phyloP scores from a whole-genome alignment of 2,888 invertebrate genomes.

The Euplexia lucipara region DNA sequence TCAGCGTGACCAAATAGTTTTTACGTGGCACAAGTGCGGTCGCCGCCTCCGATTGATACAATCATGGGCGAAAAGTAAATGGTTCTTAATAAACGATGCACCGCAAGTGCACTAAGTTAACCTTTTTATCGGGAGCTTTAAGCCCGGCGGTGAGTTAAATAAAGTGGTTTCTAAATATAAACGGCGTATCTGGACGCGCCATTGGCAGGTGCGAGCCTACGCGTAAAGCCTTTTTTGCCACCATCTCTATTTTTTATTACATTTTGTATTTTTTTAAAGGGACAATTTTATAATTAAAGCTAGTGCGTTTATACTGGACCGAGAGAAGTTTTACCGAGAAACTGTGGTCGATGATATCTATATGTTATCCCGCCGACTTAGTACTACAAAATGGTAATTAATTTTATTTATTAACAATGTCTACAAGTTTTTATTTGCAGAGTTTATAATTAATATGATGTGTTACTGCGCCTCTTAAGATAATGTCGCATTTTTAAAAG shows the following conservation, averaged over 20 bases:
- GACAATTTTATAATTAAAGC: conserved; percentile 89
- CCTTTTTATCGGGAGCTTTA: conserved; percentile 87
- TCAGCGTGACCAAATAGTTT: conserved; percentile 68
- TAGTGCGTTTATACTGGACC: conserved; percentile 79
- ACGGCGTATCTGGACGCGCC: conserved; percentile 87
- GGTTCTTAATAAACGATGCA: conserved; percentile 86
- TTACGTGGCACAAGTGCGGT: conserved; percentile 68
- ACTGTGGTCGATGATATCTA: conserved; percentile 78
- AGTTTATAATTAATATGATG: conserved; percentile 63
- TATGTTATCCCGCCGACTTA: conserved; percentile 73
- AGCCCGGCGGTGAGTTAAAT: conserved; percentile 88
- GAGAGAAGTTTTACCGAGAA: conserved; percentile 80
- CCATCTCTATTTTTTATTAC: conserved; percentile 76
- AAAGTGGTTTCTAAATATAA: conserved; percentile 91
- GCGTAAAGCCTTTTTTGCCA: conserved; percentile 82
- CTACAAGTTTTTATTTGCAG: conserved; percentile 51
- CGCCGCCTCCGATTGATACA: conserved; percentile 83
- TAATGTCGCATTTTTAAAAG: conserved; percentile 54
- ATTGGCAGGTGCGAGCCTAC: conserved; percentile 89
- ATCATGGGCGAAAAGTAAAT: conserved; percentile 88
- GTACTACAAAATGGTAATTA: conserved; percentile 75
- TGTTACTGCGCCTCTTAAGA: conserved; percentile 53
- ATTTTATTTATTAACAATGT: conserved; percentile 70
- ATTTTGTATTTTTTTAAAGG: conserved; percentile 79
- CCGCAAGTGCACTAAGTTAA: conserved; percentile 84